Evolutionary conservation across 2,888 invertebrate species (phyloP), one percentile per base, ranked within the genome.

Genomic region (Ceratothoa steindachneri): DNA sequence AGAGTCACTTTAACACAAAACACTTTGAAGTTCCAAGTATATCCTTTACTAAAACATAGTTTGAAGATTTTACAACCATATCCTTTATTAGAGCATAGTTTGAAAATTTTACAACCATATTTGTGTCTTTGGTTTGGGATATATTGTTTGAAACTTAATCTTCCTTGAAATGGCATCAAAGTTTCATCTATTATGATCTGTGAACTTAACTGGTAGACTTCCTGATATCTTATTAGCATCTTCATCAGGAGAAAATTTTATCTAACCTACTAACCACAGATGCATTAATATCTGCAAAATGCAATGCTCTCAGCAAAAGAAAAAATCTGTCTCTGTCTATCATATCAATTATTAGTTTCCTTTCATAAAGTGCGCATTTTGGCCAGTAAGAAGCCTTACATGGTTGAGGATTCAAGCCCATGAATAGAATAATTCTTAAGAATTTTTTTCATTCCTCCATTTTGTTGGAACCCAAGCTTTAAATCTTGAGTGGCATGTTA

Each of bases 21-120:
- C 7, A 74, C 15, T 24, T 30, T 27, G n/a, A 69, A 73, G 12
- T 60, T 70, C 70, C 69, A 73, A 1, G 73, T 69, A 28, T 69
- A 69, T 73, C 69, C 69, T 27, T 73, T 52, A n/a, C 7, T 5
- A 41, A 15, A 9, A 41, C 41, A 41, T 9, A 41, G n/a, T n/a
- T n/a, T n/a, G n/a, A n/a, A n/a, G n/a, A n/a, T n/a, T n/a, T n/a
- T n/a, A n/a, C n/a, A n/a, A n/a, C n/a, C n/a, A n/a, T n/a, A n/a
- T n/a, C n/a, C n/a, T n/a, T n/a, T n/a, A n/a, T n/a, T n/a, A n/a
- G n/a, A n/a, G n/a, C n/a, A n/a, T n/a, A n/a, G n/a, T 5, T 41
- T 41, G 5, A 15, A 41, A 41, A 41, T 9, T 41, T 41, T 41
- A 15, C 41, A 41, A 15, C 41, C 41, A 41, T 41, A 41, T 15